Evolutionary conservation across 2,113 vertebrate genomes (phyloP).

Genomic region (Natator depressus): DNA sequence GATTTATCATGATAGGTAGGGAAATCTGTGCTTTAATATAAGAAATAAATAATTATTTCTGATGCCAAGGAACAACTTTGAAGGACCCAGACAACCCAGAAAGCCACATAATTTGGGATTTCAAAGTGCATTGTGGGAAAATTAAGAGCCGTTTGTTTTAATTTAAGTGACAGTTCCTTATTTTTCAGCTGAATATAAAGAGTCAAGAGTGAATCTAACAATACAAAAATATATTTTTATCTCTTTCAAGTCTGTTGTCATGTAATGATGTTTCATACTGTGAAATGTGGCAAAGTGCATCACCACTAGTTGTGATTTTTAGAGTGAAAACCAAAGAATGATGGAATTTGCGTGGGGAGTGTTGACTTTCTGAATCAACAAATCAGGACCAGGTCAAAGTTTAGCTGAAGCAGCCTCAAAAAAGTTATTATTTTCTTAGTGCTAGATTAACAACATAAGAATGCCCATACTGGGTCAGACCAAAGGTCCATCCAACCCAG

Average conservation of each 20-base stretch:
- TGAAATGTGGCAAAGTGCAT: neutral
- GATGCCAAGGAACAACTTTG: neutral
- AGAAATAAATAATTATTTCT: neutral
- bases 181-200: constrained; percentile 15
- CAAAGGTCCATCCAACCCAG: too few relatives aligned
- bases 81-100: neutral
- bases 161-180: neutral
- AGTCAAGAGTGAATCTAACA: neutral
- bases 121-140: neutral
- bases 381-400: constrained; percentile 7
- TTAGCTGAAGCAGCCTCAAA: constrained; percentile 28
- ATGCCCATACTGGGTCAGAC: too few relatives aligned
- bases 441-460: neutral
- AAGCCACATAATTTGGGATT: neutral
- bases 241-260: neutral
- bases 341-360: neutral
- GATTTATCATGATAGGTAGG: neutral
- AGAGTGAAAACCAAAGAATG: neutral
- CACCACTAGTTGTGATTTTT: neutral
- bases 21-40: constrained; percentile 5
- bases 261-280: neutral
- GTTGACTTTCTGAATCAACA: neutral
- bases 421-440: neutral
- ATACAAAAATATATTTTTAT: neutral
- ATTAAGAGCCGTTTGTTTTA: neutral